Evolutionary conservation across 2,797 vertebrate genomes (phyloP), one percentile per base, ranked within the genome.

Genomic region (Alauda arvensis): DNA sequence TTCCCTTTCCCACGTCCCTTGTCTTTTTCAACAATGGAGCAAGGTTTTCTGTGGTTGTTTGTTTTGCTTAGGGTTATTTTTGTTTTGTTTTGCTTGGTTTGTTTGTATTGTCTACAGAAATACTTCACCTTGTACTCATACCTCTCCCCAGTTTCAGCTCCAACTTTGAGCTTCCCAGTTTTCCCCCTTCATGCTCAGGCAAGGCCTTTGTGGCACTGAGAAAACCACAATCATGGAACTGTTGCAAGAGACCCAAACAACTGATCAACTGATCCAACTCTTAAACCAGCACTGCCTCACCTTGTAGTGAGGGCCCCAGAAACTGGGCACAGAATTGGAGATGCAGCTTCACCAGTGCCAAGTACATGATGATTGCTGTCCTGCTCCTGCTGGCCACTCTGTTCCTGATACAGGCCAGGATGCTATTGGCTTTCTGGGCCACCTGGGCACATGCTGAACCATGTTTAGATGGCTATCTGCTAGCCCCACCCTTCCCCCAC

Each of bases 401-500:
- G 14, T 18, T n/a, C 8, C 13, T 70, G 16, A 19, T 19, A 14
- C 10, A 56, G 17, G 7, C 13, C 23, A 37, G 31, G 26, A 24
- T 28, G 6, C 5, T 3, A 5, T 0, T 37, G 57, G 37, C 37
- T 24, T 57, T 57, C 57, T 57, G 63, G 43, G 8, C 24, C 25
- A 39, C 14, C 14, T 45, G 66, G n/a, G 7, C 14, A 51, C 24
- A 4, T 3, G 4, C 19, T 51, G 17, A 17, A 24, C 46, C 20
- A 40, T 16, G 9, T 51, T 65, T 20, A 55, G 10, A 28, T 33
- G 28, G 12, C 6, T 78, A 25, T 31, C 14, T 18, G 28, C 21
- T 18, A 52, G 4, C 2, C 2, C 4, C 3, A 2, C 10, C 4
- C 7, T 4, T 6, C 23, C 25, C 34, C 56, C 8, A 3, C 7